phyloP scores from a whole-genome alignment of 2,113 vertebrate genomes.

The Pseudonaja textilis region DNA sequence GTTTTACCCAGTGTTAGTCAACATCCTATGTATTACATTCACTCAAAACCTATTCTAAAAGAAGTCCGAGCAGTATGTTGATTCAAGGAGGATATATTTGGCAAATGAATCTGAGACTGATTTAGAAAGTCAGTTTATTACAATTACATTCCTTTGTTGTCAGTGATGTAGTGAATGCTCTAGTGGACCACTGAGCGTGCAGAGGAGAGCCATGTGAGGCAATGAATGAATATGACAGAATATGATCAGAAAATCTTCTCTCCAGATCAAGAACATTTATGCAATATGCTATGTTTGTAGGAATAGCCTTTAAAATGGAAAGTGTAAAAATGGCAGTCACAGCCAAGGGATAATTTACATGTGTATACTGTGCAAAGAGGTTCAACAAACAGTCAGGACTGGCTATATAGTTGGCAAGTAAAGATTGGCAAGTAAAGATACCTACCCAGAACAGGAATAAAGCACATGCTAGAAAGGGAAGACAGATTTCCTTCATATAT shows the following conservation, averaged over 20 bases:
- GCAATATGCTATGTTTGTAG: not conserved
- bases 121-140: not conserved
- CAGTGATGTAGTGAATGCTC: not conserved
- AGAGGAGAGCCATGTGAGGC: not conserved
- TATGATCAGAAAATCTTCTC: not conserved
- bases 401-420: not conserved
- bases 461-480: not conserved
- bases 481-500: not conserved
- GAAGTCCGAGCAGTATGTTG: not conserved
- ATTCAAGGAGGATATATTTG: not conserved
- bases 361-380: not conserved
- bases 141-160: not conserved
- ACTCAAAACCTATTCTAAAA: not conserved
- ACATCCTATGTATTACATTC: not conserved
- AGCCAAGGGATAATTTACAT: not conserved
- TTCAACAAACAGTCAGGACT: not conserved
- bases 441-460: not conserved
- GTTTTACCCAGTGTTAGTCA: not conserved
- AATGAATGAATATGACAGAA: not conserved
- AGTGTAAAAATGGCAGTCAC: not conserved
- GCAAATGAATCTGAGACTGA: not conserved
- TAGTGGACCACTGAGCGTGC: not conserved
- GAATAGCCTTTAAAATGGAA: not conserved
- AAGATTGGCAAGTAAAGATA: not conserved
- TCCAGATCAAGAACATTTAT: not conserved